Evolutionary conservation across 2,113 vertebrate species (phyloP), one percentile per base, ranked within the genome.

Genomic region (Scartelaos histophorus): DNA sequence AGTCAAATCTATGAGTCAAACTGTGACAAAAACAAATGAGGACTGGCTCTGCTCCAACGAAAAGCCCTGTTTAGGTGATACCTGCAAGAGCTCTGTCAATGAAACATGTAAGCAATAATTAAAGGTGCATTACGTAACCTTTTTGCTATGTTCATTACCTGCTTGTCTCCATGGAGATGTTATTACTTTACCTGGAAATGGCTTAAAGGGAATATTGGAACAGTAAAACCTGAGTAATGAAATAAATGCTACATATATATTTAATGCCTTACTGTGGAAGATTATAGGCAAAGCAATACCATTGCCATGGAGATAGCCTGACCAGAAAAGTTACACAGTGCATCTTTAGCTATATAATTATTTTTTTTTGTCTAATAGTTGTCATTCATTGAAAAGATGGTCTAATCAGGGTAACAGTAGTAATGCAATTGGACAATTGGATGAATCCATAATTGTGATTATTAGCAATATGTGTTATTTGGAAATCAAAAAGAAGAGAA

Each of bases 1-100:
- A 58, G 22, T 47, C 17, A 71, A 9, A 38, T 58, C 53, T 19
- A 60, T 13, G 65, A 60, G 15, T 80, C 53, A 68, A 74, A 66
- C 11, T 49, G 61, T 35, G 65, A 76, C 10, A 66, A 73, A 69
- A 24, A 68, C 16, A 47, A 2, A 38, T 12, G n/a, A 64, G 61
- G 17, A 64, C 13, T 71, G 10, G 0, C 38, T 45, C n/a, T 34
- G 58, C 25, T 5, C 24, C 17, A 16, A 34, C 17, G 38, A 29
- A 66, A 57, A 46, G 13, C 25, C 24, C 47, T 13, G 12, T 61
- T 61, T 17, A 16, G 9, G 3, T 17, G 12, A 13, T 13, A 13
- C 56, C 13, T 24, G 22, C 13, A 3, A 22, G 21, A 1, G 5
- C 7, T 53, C 51, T 54, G 51, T 54, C 19, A 54, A 53, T 21